Conservation (phyloP, 2,113 vertebrate genomes). For the Gobio gobio region DNA sequence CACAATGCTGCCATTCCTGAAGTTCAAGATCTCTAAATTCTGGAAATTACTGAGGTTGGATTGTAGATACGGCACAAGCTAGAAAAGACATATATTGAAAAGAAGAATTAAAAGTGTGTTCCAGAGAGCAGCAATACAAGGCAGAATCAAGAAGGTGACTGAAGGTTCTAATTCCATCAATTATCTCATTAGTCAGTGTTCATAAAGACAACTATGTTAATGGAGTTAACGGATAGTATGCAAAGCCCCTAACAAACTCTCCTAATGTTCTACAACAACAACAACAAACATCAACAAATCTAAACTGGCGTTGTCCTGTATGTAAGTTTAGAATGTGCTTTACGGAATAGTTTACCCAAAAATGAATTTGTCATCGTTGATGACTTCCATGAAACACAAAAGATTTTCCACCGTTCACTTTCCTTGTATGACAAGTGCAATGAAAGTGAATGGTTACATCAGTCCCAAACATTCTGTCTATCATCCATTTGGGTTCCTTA, state of each 20-base stretch:
- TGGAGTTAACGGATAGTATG: conserved; percentile 20
- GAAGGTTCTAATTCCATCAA: conserved; percentile 14
- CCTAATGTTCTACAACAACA: conserved; percentile 15
- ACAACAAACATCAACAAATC: conserved; percentile 8
- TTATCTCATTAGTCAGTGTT: conserved; percentile 33
- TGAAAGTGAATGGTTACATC: not conserved
- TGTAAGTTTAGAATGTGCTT: not conserved
- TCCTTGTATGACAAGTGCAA: too few relatives aligned
- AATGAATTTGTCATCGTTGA: not conserved
- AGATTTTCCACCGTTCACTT: not conserved
- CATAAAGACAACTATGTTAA: conserved; percentile 25
- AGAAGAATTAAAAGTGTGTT: not conserved
- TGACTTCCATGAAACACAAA: not conserved
- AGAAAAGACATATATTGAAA: not conserved
- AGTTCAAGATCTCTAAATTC: conserved; percentile 95
- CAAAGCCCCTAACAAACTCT: not conserved
- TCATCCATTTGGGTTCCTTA: not conserved
- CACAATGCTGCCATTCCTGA: conserved; percentile 96
- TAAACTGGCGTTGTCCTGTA: not conserved
- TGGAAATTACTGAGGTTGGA: conserved; percentile 93
- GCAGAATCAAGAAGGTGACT: not conserved
- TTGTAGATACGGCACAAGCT: conserved; percentile 94
- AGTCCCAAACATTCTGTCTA: not conserved
- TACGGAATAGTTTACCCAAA: not conserved
- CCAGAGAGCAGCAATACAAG: not conserved